phyloP scores from a whole-genome alignment of 35 echinoderm and acorn worm genomes.

The Heliocidaris erythrogramma region DNA sequence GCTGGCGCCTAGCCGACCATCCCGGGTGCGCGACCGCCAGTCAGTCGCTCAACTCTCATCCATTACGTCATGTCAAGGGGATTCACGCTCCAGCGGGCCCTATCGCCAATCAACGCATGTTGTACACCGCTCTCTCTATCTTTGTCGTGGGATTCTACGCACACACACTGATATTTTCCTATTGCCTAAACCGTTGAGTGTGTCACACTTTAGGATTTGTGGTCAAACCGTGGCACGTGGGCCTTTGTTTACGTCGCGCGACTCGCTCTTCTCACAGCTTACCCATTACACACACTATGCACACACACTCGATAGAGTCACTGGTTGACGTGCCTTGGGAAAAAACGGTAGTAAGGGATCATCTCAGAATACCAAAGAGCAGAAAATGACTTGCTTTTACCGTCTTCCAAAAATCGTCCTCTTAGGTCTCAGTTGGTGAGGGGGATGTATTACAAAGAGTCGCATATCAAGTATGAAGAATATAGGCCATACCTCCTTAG shows the following conservation, averaged over 20 bases:
- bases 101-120: conserved; percentile 44
- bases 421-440: not conserved
- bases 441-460: not conserved
- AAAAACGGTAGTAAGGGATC: conserved; percentile 42
- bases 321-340: conserved; percentile 43
- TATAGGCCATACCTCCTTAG: not conserved
- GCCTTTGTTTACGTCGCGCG: conserved; percentile 54
- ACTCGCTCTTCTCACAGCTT: conserved; percentile 44
- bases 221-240: conserved; percentile 49
- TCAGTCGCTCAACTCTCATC: conserved; percentile 50
- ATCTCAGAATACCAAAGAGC: not conserved
- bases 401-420: not conserved
- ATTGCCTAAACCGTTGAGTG: conserved; percentile 29
- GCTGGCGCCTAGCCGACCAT: conserved; percentile 45
- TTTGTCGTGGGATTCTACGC: not conserved
- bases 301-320: not conserved
- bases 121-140: conserved; percentile 5
- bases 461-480: not conserved
- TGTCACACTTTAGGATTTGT: conserved; percentile 35
- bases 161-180: conserved; percentile 11
- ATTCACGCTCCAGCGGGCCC: conserved; percentile 46
- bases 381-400: not conserved
- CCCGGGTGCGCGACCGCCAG: conserved; percentile 47
- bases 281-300: conserved; percentile 39
- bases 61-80: conserved; percentile 51